These are phyloP conservation scores for Pseudomyrmex sp. DNA, from an alignment of 1,140 invertebrate genomes.

Conservation along the genomic window DNA sequence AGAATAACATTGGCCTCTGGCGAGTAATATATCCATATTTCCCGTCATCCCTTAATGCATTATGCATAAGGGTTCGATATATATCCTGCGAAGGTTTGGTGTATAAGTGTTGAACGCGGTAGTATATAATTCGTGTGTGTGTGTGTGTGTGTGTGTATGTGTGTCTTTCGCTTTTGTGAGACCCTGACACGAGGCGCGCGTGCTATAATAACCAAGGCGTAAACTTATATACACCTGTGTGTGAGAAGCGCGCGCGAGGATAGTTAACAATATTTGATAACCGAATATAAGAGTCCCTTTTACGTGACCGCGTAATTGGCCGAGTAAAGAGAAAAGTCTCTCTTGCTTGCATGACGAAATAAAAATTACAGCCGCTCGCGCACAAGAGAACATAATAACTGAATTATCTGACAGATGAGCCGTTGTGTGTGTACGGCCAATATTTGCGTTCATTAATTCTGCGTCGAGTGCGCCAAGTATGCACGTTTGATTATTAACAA, in stretches of 20 bases:
- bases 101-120: background rate
- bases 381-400: conserved; percentile 8
- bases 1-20: conserved; percentile 76
- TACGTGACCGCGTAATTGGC: conserved; percentile 37
- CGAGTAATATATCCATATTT: conserved; percentile 77
- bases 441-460: conserved; percentile 53
- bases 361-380: conserved; percentile 29
- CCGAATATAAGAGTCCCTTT: conserved; percentile 50
- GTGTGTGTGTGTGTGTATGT: background rate
- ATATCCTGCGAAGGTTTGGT: conserved; percentile 52
- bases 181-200: conserved; percentile 27
- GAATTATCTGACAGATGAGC: conserved; percentile 49
- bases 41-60: conserved; percentile 76
- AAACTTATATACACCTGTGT: conserved; percentile 22
- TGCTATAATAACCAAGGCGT: conserved; percentile 20
- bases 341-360: background rate
- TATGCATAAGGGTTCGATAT: conserved; percentile 77
- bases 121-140: conserved; percentile 35
- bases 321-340: background rate
- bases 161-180: conserved; percentile 47
- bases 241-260: background rate
- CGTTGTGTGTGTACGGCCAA: conserved; percentile 15
- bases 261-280: conserved; percentile 56
- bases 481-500: conserved; percentile 39
- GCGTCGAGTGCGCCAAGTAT: conserved; percentile 1